Evolutionary conservation across 2,797 vertebrate species (phyloP), one percentile per base, ranked within the genome.

Genomic region (Syngnathus rostellatus): DNA sequence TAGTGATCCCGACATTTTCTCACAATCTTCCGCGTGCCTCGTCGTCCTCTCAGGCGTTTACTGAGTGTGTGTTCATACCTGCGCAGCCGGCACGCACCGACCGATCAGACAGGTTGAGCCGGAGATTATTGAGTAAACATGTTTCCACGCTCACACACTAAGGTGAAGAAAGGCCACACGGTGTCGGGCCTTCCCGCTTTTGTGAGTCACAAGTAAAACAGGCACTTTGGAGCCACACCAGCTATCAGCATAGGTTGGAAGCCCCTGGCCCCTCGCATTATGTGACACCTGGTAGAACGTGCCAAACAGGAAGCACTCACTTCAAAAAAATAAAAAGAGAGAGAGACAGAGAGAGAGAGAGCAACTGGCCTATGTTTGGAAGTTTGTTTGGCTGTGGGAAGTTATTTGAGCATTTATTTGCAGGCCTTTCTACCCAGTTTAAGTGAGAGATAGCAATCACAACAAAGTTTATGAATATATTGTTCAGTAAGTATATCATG

Each of bases 31-130:
- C 9, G 23, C 6, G 10, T 25, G 37, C 61, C 41, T 67, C 67
- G 43, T 69, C 66, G 57, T 45, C 70, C 57, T 64, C 66, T 72
- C 67, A 65, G 10, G 31, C 31, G 68, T 38, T 71, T 31, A 54
- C 39, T 62, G 57, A 39, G 48, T 64, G 61, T 67, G 65, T 75
- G 67, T n/a, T 80, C 60, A 73, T 73, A 63, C 75, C 75, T 82
- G 71, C 53, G 48, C 67, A 67, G 73, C 64, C 71, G 65, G 68
- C 67, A 55, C 79, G 75, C 75, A 82, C 87, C 70, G 72, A 82
- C 87, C 70, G 72, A 77, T 72, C 82, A 70, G 81, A 88, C 87
- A 73, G 82, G 87, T 89, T 80, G 7, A 76, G 81, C 80, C 66
- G 41, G 75, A 71, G 76, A 76, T 78, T 70, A 82, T 70, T 65